These are phyloP conservation scores for Phenganax marumi DNA, from an alignment of 92 coral and sea anemone species.

Conservation along the genomic window DNA sequence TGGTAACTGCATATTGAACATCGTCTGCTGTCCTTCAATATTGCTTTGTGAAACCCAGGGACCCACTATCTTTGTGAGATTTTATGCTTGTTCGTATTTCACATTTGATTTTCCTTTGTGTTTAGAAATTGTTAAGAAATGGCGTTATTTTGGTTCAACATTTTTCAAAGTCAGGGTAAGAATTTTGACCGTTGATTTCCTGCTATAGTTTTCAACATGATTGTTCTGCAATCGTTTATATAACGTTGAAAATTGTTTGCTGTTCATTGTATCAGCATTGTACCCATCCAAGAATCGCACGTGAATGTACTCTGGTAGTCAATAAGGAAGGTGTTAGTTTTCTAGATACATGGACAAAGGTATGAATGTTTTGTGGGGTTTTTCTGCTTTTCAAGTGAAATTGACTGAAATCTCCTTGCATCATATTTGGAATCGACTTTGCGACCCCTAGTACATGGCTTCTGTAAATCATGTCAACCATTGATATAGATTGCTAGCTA, in stretches of 20 bases:
- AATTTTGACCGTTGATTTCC: neutral
- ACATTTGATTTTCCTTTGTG: neutral
- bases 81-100: no score
- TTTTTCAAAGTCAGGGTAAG: conserved; percentile 86
- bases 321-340: conserved; percentile 87
- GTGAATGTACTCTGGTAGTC: conserved; percentile 82
- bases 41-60: no score
- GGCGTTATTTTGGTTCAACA: conserved; percentile 95
- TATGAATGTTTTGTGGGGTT: conserved; percentile 30
- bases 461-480: no score
- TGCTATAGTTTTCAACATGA: neutral
- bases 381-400: neutral
- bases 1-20: no score
- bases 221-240: no score
- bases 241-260: no score
- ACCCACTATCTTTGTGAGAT: no score
- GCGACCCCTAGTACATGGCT: no score
- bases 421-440: no score
- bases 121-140: conserved; percentile 77
- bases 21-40: no score
- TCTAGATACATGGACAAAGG: conserved; percentile 65
- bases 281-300: conserved; percentile 77
- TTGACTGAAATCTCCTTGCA: neutral
- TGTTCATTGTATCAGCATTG: conserved; percentile 63
- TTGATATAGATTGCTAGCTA: neutral